A percentile compares a stretch with the other conserved stretches of the same genome.
Evolutionary conservation across 2,113 vertebrate species (phyloP).

Genomic region (Rutilus rutilus): DNA sequence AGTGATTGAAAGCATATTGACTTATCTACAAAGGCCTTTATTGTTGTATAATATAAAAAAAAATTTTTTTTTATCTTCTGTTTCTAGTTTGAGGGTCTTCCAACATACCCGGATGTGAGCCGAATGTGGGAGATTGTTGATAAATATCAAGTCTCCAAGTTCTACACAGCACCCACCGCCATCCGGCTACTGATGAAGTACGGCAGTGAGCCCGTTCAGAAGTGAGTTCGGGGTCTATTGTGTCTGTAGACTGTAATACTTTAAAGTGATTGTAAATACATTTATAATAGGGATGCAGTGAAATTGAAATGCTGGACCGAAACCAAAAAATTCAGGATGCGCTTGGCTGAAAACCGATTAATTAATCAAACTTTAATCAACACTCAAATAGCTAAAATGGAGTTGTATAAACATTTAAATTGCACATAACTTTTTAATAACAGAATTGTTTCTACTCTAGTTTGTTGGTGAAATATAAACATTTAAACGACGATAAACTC

Average conservation of each 20-base stretch:
- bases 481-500: too few species aligned
- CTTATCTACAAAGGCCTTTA: not conserved
- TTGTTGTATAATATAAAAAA: not conserved
- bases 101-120: conserved; percentile 88
- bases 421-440: too few species aligned
- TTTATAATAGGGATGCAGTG: too few species aligned
- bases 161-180: conserved; percentile 97
- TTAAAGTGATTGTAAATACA: too few species aligned
- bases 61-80: not conserved
- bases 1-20: not conserved
- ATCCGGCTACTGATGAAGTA: conserved; percentile 96
- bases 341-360: too few species aligned
- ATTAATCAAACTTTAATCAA: too few species aligned
- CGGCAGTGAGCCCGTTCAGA: conserved; percentile 89
- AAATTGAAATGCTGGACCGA: too few species aligned
- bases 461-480: too few species aligned
- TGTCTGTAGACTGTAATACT: conserved; percentile 1
- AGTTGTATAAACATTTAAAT: too few species aligned
- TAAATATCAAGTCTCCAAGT: conserved; percentile 94
- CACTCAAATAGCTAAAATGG: too few species aligned
- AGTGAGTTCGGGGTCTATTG: conserved; percentile 72
- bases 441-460: too few species aligned
- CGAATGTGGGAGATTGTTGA: conserved; percentile 93
- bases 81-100: conserved; percentile 94
- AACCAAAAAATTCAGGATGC: too few species aligned